phyloP scores from a whole-genome alignment of 2,797 vertebrate genomes.

The Gouania willdenowi region DNA sequence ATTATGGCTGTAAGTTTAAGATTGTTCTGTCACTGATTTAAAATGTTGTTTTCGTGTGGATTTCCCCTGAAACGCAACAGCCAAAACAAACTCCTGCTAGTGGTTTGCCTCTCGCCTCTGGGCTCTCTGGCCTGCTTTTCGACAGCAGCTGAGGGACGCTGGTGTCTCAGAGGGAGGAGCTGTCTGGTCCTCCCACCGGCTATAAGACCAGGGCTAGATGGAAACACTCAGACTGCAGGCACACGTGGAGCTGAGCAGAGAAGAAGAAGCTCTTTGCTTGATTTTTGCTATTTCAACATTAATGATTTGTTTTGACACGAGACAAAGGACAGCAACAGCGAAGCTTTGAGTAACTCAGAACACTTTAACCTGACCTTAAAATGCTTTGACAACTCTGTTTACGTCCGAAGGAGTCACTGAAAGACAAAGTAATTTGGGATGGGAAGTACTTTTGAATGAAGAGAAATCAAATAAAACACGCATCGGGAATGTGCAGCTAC shows the following conservation, averaged over 20 bases:
- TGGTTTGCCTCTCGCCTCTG: constrained; percentile 68
- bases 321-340: constrained; percentile 32
- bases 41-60: constrained; percentile 59
- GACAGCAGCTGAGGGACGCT: constrained; percentile 68
- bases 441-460: constrained; percentile 12
- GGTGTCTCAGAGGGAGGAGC: constrained; percentile 62
- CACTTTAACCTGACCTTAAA: constrained; percentile 11
- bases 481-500: constrained; percentile 29
- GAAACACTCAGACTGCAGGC: constrained; percentile 79
- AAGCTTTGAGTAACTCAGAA: too few species aligned
- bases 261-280: constrained; percentile 29
- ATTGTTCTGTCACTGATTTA: constrained; percentile 29
- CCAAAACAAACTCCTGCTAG: constrained; percentile 71
- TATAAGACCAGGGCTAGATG: constrained; percentile 80
- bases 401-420: constrained; percentile 46
- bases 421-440: constrained; percentile 23
- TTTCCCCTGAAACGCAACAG: constrained; percentile 60
- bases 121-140: constrained; percentile 69
- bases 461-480: too few species aligned
- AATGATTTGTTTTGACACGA: too few species aligned
- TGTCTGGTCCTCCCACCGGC: constrained; percentile 65
- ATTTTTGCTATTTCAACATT: constrained; percentile 19
- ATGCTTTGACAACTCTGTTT: constrained; percentile 16
- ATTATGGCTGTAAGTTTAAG: constrained; percentile 16
- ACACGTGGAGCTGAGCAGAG: constrained; percentile 75